Base-by-base conservation (phyloP, 2,797 vertebrate genomes). In the Platalea minor region DNA sequence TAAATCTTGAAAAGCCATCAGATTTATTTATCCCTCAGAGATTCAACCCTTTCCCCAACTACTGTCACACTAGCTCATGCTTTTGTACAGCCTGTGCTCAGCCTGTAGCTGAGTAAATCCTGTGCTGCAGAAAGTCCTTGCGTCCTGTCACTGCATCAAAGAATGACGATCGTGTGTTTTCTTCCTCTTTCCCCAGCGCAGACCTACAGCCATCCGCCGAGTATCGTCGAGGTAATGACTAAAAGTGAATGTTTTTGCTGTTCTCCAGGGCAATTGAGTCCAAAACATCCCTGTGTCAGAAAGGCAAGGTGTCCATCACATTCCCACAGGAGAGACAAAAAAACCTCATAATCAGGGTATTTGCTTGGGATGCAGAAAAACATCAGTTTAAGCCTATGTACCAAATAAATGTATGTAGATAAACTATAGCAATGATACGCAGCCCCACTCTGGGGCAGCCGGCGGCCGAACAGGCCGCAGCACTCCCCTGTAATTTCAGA, bases 121-220 rank as follows among this genome's bases (percentile, higher is more conserved):
- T 25, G 10, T 51, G 35, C 50, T 68, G 33, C 26, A 53, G 24
- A 75, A 80, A 78, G 31, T 50, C 25, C 26, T 59, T 43, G 54
- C 19, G 14, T 46, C 10, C 12, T 75, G 20, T 15, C 2, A 0
- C 45, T 69, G 6, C 33, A 70, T 35, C 16, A 24, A 35, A 80
- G 41, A 37, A 65, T 57, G 39, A 81, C 35, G 73, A 48, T 64
- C 17, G 8, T 9, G 6, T 80, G 13, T 75, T 94, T 96, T 90
- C 39, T 85, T 88, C 4, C 31, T 92, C 60, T 91, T 72, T 85
- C 60, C 45, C 64, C 89, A 97, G 97, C 80, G 1, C 89, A 95
- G 83, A 91, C 93, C 5, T 28, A 8, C 68, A 88, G 51, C 17
- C 14, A 11, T 41, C 23, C 8, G 0, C 9, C 74, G 41, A 51